Evolutionary conservation across 2,888 invertebrate genomes (phyloP), one percentile per base, ranked within the genome.

Genomic region (Mamestra brassicae): DNA sequence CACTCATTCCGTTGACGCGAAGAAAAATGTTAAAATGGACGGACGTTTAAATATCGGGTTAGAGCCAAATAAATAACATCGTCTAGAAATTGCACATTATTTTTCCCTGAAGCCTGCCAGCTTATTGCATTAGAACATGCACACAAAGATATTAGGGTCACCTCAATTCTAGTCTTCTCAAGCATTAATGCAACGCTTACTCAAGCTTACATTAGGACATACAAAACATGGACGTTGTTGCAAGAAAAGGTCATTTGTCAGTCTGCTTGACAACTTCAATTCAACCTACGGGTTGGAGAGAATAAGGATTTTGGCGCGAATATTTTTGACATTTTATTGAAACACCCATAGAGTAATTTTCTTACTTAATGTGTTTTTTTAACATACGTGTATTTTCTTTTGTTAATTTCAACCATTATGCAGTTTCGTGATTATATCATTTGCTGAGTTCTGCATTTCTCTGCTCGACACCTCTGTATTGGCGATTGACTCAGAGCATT

Each of bases 121-220:
- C 36, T 36, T n/a, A 78, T 74, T 80, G 60, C 75, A 75, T 64
- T 71, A 65, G 55, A 57, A 64, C 65, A 64, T 38, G 58, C 62
- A 70, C 15, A 64, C 57, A 68, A 63, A 55, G 11, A 61, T 64
- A 80, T 76, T 65, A 34, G 76, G 69, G 57, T 72, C 81, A 80
- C 76, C 68, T 61, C 64, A 55, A 60, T 71, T 42, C 65, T 75
- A 57, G 26, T 36, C 57, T 68, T 68, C 64, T 50, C 71, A 74
- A 62, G 52, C 57, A 42, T 42, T 55, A 26, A 58, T 69, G 68
- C 64, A 76, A 80, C 50, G 38, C n/a, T 74, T 80, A 6, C 80
- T 74, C 42, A 79, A 80, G 58, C 62, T 36, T 15, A 50, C 58
- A 61, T 79, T 65, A 79, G 57, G 74, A 67, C 65, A 63, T 64